These are phyloP conservation scores for Puma concolor DNA, from an alignment of 2,113 vertebrate genomes.

Conservation along the genomic window DNA sequence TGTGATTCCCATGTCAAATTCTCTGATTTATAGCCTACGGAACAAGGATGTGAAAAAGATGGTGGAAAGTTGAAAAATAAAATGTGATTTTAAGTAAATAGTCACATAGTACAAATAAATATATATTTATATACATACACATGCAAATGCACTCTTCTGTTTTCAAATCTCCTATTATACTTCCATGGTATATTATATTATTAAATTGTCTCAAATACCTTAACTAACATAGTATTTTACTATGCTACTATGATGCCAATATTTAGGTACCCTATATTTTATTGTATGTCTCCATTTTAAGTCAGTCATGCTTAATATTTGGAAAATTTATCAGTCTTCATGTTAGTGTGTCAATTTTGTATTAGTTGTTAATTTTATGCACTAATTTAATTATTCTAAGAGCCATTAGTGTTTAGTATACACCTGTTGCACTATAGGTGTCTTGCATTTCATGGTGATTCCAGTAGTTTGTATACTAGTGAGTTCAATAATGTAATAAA, in stretches of 20 bases:
- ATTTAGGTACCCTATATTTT: not conserved
- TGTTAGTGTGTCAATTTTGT: not conserved
- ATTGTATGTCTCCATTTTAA: not conserved
- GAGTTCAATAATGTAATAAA: not conserved
- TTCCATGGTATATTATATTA: not conserved
- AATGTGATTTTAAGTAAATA: not conserved
- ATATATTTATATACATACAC: not conserved
- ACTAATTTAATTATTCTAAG: not conserved
- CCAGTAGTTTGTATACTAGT: not conserved
- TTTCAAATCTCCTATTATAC: not conserved
- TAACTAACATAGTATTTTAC: not conserved
- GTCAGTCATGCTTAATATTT: not conserved
- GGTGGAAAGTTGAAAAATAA: not conserved
- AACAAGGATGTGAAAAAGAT: constrained; percentile 48
- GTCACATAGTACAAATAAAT: not conserved
- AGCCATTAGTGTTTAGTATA: not conserved
- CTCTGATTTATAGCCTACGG: constrained; percentile 32
- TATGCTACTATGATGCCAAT: not conserved
- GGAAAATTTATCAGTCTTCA: not conserved
- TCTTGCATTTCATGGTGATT: not conserved
- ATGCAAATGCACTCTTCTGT: not conserved
- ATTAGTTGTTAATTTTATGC: not conserved
- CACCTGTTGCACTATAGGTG: not conserved
- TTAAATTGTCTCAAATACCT: not conserved
- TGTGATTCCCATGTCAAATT: constrained; percentile 6